Percentiles rank a stretch among this genome's conserved stretches.
These are phyloP conservation scores for Apistogramma diplotaenia DNA, from an alignment of 2,113 vertebrate species.

Conservation along the genomic window DNA sequence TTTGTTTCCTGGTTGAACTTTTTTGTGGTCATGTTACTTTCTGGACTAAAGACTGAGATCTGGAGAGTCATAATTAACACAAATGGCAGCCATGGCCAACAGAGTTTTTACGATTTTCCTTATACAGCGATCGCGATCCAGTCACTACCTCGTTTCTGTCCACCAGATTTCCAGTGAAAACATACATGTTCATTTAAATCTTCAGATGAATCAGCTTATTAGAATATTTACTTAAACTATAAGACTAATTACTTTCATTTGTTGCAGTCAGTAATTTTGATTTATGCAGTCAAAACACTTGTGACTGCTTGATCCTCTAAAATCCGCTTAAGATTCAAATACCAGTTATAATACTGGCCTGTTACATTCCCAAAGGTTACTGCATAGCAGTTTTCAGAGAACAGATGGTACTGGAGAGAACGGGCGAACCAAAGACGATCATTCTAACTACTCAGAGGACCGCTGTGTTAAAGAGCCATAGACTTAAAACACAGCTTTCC, in stretches of 20 bases:
- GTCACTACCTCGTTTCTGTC: background rate
- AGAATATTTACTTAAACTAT: background rate
- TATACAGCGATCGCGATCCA: background rate
- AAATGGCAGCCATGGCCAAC: background rate
- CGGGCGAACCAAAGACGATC: background rate
- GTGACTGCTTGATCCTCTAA: conserved; percentile 14
- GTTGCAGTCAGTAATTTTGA: background rate
- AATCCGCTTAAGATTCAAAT: conserved; percentile 19
- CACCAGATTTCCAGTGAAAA: background rate
- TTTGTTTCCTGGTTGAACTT: background rate
- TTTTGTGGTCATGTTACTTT: background rate
- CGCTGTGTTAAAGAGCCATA: background rate
- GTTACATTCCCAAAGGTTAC: background rate
- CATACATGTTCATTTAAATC: background rate
- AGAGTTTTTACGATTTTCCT: background rate
- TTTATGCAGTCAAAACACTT: conserved; percentile 9
- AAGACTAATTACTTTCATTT: conserved; percentile 2
- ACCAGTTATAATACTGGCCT: background rate
- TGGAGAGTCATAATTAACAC: background rate
- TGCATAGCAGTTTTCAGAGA: background rate
- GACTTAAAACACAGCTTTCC: background rate
- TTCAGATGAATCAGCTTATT: background rate
- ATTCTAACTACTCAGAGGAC: background rate
- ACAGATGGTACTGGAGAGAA: background rate
- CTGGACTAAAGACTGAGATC: too few relatives aligned